phyloP scores from a whole-genome alignment of 2,113 vertebrate species.

The Rhynchomys soricoides region DNA sequence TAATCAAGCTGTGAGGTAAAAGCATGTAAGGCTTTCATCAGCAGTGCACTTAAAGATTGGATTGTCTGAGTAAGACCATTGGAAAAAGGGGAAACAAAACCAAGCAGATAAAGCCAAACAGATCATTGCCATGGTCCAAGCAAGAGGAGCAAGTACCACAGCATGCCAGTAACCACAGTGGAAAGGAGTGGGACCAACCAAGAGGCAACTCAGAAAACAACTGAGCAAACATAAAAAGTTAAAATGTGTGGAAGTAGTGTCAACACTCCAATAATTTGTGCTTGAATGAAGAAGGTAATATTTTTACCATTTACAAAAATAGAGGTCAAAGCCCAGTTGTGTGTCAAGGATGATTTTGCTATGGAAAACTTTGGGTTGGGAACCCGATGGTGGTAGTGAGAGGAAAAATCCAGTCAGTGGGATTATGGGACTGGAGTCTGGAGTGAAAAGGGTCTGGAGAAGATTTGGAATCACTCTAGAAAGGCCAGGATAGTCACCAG shows the following conservation, averaged over 20 bases:
- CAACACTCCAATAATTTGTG: not conserved
- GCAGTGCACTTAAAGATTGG: not conserved
- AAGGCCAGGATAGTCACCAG: not conserved
- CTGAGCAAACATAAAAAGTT: not conserved
- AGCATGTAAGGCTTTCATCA: not conserved
- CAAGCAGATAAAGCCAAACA: not conserved
- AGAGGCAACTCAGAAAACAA: not conserved
- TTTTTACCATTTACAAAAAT: slow-evolving; percentile 13
- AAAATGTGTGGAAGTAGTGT: not conserved
- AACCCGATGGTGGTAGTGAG: not conserved
- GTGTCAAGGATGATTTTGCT: not conserved
- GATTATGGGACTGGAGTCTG: not conserved
- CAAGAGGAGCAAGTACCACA: not conserved
- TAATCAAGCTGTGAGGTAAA: slow-evolving; percentile 9
- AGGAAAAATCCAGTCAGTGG: not conserved
- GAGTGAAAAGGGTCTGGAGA: not conserved
- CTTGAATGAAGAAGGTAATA: not conserved
- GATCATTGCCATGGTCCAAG: not conserved
- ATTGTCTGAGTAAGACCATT: not conserved
- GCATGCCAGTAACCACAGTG: not conserved
- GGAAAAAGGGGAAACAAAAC: not conserved
- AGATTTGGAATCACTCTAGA: not conserved
- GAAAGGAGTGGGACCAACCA: not conserved
- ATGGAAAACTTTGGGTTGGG: not conserved
- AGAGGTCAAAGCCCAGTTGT: not conserved